A percentile compares a stretch with the other conserved stretches of the same genome.
phyloP scores from a whole-genome alignment of 2,797 vertebrate species.

The Schizopygopsis pylzovi region DNA sequence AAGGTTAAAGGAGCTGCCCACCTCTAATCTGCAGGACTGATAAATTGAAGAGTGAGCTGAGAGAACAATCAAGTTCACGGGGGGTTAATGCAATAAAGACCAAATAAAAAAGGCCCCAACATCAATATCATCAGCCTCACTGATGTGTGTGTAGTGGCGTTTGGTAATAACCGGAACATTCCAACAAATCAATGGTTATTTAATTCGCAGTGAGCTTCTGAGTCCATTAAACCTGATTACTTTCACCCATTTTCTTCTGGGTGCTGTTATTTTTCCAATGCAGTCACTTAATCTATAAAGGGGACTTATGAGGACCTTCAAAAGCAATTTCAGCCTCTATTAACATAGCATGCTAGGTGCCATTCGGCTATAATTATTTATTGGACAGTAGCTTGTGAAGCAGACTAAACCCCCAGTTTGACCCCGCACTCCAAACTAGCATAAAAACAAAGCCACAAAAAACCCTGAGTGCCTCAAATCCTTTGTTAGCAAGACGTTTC shows the following conservation, averaged over 20 bases:
- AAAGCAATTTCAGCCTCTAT: constrained; percentile 91
- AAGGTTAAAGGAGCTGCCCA: constrained; percentile 52
- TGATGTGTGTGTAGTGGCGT: constrained; percentile 87
- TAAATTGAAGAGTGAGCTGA: constrained; percentile 58
- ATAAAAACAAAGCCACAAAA: constrained; percentile 55
- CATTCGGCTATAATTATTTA: constrained; percentile 88
- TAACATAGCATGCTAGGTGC: constrained; percentile 84
- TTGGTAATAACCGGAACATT: constrained; percentile 92
- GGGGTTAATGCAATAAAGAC: constrained; percentile 64
- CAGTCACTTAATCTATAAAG: constrained; percentile 91
- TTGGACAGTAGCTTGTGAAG: constrained; percentile 74
- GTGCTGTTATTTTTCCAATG: constrained; percentile 86
- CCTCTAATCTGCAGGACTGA: constrained; percentile 55
- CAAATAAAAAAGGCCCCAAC: constrained; percentile 67
- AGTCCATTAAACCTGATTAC: constrained; percentile 94
- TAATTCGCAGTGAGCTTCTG: constrained; percentile 91
- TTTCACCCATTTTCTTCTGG: constrained; percentile 89
- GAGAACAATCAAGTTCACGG: constrained; percentile 61
- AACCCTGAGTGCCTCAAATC: constrained; percentile 9
- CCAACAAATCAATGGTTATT: constrained; percentile 93
- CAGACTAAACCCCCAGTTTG: constrained; percentile 65
- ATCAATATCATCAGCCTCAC: constrained; percentile 83
- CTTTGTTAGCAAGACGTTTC: constrained; percentile 1
- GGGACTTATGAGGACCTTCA: constrained; percentile 93
- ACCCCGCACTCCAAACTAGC: constrained; percentile 75